A percentile compares a stretch with the other conserved stretches of the same genome.
phyloP scores from a whole-genome alignment of 2,113 vertebrate species.

The Perca flavescens region DNA sequence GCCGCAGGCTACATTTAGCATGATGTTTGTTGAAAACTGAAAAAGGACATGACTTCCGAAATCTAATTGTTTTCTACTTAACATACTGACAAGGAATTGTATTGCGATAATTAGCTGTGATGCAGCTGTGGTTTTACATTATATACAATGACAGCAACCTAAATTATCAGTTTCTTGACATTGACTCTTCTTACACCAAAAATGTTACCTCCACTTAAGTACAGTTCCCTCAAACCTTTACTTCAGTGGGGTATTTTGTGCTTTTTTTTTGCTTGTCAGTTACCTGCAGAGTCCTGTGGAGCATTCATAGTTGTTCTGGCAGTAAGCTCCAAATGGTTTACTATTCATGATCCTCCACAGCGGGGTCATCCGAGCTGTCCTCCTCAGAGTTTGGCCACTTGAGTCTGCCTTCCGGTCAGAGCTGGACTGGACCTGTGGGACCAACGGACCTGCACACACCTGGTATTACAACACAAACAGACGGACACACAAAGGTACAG shows the following conservation, averaged over 20 bases:
- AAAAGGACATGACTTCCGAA: not conserved
- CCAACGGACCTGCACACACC: conserved; percentile 71
- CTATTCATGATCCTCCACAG: conserved; percentile 86
- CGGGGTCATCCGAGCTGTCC: conserved; percentile 81
- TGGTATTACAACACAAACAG: conserved; percentile 28
- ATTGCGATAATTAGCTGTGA: not conserved
- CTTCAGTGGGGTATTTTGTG: not conserved
- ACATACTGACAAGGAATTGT: too few relatives aligned
- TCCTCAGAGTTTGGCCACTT: conserved; percentile 17
- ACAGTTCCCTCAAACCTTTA: not conserved
- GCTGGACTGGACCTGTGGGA: conserved; percentile 11
- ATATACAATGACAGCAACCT: not conserved
- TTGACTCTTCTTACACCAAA: not conserved
- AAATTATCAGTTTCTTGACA: not conserved
- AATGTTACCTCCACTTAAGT: not conserved
- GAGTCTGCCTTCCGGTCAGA: conserved; percentile 1
- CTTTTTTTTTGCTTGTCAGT: too few relatives aligned
- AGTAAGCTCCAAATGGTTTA: conserved; percentile 84
- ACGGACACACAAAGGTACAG: not conserved
- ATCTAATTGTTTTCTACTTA: not conserved
- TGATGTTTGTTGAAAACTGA: not conserved
- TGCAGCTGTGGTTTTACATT: not conserved
- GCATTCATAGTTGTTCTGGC: conserved; percentile 85
- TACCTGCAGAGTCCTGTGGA: conserved; percentile 84
- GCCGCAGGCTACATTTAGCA: too few relatives aligned